These are phyloP conservation scores for Oxytorus armatus DNA, from an alignment of 2,888 invertebrate genomes.

Conservation along the genomic window DNA sequence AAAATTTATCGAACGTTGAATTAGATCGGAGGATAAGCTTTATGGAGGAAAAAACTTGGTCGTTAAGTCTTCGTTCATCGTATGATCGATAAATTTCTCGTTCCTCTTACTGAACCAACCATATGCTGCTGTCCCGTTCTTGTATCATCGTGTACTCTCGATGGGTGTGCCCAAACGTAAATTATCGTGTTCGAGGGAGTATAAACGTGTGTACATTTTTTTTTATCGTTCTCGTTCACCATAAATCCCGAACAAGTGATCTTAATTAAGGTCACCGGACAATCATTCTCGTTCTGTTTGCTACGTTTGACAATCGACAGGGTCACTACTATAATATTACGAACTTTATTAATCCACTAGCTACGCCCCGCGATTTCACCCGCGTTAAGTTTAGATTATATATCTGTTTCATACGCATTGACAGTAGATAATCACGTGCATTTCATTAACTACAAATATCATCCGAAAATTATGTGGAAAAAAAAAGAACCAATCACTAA, in stretches of 20 bases:
- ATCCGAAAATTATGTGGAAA: no score
- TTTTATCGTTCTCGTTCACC: constrained; percentile 27
- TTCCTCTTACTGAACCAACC: constrained; percentile 11
- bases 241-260: constrained; percentile 70
- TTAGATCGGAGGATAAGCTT: no score
- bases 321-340: constrained; percentile 36
- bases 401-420: no score
- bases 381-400: no score
- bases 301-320: constrained; percentile 37
- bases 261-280: constrained; percentile 70
- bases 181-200: constrained; percentile 47
- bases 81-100: constrained; percentile 51
- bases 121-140: no score
- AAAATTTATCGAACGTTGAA: no score
- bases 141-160: constrained; percentile 30
- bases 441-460: no score
- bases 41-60: not conserved
- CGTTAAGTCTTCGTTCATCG: constrained; percentile 3
- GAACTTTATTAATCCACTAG: constrained; percentile 36
- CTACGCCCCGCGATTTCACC: no score
- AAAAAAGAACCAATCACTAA: no score
- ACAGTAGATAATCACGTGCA: no score
- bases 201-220: constrained; percentile 53
- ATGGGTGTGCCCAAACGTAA: constrained; percentile 59
- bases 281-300: constrained; percentile 61